Base-by-base conservation (phyloP, 2,888 invertebrate species). In the Drosophila gaucha region DNA sequence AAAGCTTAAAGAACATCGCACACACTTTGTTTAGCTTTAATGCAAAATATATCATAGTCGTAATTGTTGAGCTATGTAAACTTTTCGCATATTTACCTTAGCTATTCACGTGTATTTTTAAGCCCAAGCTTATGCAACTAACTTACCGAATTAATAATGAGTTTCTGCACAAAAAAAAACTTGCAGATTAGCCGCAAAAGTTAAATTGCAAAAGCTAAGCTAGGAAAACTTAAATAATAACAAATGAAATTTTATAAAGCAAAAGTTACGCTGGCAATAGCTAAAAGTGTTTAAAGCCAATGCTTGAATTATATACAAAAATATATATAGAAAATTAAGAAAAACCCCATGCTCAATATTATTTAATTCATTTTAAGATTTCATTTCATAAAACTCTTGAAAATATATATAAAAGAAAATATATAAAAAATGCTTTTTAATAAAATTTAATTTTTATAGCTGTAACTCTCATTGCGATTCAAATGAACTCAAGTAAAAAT, bases 81-180 rank as follows among this genome's bases (percentile, higher is more conserved):
- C 31, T 26, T 26, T 5, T n/a, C 33, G 9, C 41, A 28, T 41
- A 24, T 22, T 55, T 55, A 5, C 20, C 12, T 16, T 20, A 35
- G 6, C 20, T 0, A 55, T 20, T 43, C 22, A 16, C 28, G 10
- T 35, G 28, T 41, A 16, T 20, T 16, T 35, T 33, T n/a, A 57
- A 31, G n/a, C 8, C 20, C 2, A 9, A 9, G 55, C 39, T 58
- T 9, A n/a, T 20, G 12, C 6, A n/a, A 8, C 12, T 26, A 28
- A 41, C 16, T n/a, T 22, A 16, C n/a, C 16, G 43, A 36, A 36
- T 14, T 59, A 56, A 43, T 44, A 18, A 59, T 57, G 22, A 44
- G 22, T 44, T 56, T 36, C n/a, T 8, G 26, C 2, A 20, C 8
- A 10, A 4, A 20, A 14, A 3, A 14, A 26, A 35, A 30, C 5